Conservation (phyloP, 2,797 vertebrate genomes). For the Microhierax caerulescens region DNA sequence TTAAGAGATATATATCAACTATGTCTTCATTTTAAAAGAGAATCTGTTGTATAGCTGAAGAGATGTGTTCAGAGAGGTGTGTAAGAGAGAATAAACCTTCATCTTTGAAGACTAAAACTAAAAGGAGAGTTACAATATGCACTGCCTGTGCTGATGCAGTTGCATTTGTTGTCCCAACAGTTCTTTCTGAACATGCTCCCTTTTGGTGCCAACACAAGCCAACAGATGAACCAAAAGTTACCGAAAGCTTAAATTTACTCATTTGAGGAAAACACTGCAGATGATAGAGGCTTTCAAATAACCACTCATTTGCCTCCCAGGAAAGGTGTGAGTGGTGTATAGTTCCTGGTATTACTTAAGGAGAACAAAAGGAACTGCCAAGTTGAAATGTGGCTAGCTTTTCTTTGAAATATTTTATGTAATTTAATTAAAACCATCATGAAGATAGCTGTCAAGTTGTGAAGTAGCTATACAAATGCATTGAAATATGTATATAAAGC, state of each 20-base stretch:
- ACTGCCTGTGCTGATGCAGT: neutral
- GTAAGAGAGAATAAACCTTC: neutral
- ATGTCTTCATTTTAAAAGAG: neutral
- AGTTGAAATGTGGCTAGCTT: neutral
- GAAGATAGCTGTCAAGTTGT: neutral
- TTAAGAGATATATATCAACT: neutral
- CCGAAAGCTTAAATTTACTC: neutral
- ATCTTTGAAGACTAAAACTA: neutral
- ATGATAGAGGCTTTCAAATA: neutral
- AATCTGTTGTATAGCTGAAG: neutral
- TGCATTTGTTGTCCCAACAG: neutral
- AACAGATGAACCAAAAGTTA: neutral
- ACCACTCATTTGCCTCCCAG: neutral
- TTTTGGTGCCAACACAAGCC: neutral
- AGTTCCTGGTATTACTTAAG: neutral
- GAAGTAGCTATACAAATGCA: neutral
- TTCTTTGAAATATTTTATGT: neutral
- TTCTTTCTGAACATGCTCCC: neutral
- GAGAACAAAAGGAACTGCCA: neutral
- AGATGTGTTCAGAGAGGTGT: neutral
- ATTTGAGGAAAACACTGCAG: neutral
- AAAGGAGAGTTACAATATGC: neutral
- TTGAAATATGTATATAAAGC: neutral
- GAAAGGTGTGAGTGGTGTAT: neutral
- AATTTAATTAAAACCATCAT: slow-evolving; percentile 16